These are phyloP conservation scores for Lampropteryx suffumata DNA, from an alignment of 2,888 invertebrate species.

Conservation along the genomic window DNA sequence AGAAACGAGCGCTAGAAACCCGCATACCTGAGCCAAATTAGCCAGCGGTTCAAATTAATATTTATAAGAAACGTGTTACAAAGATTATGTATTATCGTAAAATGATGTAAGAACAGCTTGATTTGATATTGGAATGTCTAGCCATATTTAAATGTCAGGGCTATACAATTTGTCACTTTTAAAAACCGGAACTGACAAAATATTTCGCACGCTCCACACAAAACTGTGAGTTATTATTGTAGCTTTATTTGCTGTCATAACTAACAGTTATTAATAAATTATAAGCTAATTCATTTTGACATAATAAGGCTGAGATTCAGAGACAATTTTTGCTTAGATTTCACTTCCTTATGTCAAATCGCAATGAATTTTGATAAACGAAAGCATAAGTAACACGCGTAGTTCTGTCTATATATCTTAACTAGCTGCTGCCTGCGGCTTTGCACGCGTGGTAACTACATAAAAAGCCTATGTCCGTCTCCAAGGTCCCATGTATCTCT, in stretches of 20 bases:
- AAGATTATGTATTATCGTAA: conserved; percentile 19
- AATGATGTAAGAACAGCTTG: conserved; percentile 10
- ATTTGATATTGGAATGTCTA: conserved; percentile 17
- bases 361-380: too few species aligned
- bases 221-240: conserved; percentile 1
- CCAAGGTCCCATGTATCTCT: too few species aligned
- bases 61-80: conserved; percentile 19
- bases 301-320: too few species aligned
- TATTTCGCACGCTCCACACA: conserved; percentile 19
- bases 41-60: conserved; percentile 18
- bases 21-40: conserved; percentile 12
- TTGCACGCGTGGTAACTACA: too few species aligned
- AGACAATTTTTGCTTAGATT: too few species aligned
- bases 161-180: conserved; percentile 31
- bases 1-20: background rate
- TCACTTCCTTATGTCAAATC: too few species aligned
- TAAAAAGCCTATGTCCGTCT: too few species aligned
- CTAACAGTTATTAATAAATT: too few species aligned
- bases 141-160: conserved; percentile 44
- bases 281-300: too few species aligned
- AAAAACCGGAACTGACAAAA: conserved; percentile 39
- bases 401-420: too few species aligned
- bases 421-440: too few species aligned
- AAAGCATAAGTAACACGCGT: too few species aligned
- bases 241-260: background rate